These are phyloP conservation scores for Aulostomus chinensis DNA, from an alignment of 2,797 vertebrate species.

Conservation along the genomic window DNA sequence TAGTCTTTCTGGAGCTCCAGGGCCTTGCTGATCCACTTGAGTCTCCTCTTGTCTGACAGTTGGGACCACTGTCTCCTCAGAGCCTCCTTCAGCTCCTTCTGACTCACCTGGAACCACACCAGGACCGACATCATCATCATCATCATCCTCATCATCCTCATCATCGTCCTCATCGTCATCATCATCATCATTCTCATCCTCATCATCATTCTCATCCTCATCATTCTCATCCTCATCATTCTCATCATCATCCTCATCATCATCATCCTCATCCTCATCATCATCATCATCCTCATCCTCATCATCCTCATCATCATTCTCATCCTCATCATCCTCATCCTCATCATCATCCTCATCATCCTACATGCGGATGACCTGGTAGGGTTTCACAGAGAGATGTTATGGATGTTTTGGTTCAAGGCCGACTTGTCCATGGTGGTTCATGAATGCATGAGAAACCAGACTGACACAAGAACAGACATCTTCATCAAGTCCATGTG, in stretches of 20 bases:
- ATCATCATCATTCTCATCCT: not conserved
- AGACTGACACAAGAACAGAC: too few species aligned
- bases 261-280: not conserved
- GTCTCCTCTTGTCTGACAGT: slow-evolving; percentile 81
- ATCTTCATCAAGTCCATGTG: too few species aligned
- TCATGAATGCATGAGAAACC: too few species aligned
- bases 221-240: not conserved
- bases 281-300: not conserved
- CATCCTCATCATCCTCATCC: not conserved
- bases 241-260: not conserved
- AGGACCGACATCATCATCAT: too few species aligned
- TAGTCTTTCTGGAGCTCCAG: slow-evolving; percentile 85
- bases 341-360: not conserved
- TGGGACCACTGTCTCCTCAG: slow-evolving; percentile 85
- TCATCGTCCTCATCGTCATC: not conserved
- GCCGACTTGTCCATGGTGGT: too few species aligned
- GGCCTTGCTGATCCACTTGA: slow-evolving; percentile 87
- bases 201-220: not conserved
- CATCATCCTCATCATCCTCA: not conserved
- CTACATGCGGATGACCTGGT: too few species aligned
- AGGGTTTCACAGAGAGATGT: too few species aligned
- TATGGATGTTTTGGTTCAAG: too few species aligned
- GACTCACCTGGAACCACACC: slow-evolving; percentile 78
- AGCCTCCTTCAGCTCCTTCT: slow-evolving; percentile 84
- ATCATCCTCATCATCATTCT: not conserved